phyloP scores from a whole-genome alignment of 2,888 invertebrate species.

The Graphium colonna region DNA sequence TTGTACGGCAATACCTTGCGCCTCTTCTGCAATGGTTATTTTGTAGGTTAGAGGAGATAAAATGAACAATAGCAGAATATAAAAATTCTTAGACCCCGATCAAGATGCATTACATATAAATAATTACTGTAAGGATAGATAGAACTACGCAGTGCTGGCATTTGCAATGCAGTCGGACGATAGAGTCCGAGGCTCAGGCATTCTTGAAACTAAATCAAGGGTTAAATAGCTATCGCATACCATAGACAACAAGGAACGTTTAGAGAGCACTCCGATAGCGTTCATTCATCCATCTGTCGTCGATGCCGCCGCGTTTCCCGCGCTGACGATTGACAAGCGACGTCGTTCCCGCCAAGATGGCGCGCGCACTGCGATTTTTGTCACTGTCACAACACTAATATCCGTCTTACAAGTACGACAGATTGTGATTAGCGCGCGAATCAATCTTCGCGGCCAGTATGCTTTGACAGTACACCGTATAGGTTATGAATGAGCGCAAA shows the following conservation, averaged over 20 bases:
- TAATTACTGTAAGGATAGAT: no score
- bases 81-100: no score
- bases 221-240: slow-evolving; percentile 13
- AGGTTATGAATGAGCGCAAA: slow-evolving; percentile 4
- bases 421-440: slow-evolving; percentile 20
- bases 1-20: no score
- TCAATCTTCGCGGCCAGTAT: slow-evolving; percentile 16
- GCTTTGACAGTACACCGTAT: slow-evolving; percentile 8
- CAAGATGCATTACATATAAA: no score
- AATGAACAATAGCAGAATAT: no score
- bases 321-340: slow-evolving; percentile 25
- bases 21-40: no score
- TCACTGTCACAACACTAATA: slow-evolving; percentile 23
- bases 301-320: slow-evolving; percentile 31
- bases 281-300: slow-evolving; percentile 64
- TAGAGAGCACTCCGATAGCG: slow-evolving; percentile 22
- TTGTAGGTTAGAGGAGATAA: no score
- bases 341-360: slow-evolving; percentile 14
- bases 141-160: no score
- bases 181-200: background rate
- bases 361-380: slow-evolving; percentile 17
- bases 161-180: no score
- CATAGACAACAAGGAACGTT: slow-evolving; percentile 10
- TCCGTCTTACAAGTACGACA: slow-evolving; percentile 20
- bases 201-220: slow-evolving; percentile 10